A percentile compares a stretch with the other conserved stretches of the same genome.
phyloP scores from a whole-genome alignment of 2,888 invertebrate species.

The Periphyllus acericola region DNA sequence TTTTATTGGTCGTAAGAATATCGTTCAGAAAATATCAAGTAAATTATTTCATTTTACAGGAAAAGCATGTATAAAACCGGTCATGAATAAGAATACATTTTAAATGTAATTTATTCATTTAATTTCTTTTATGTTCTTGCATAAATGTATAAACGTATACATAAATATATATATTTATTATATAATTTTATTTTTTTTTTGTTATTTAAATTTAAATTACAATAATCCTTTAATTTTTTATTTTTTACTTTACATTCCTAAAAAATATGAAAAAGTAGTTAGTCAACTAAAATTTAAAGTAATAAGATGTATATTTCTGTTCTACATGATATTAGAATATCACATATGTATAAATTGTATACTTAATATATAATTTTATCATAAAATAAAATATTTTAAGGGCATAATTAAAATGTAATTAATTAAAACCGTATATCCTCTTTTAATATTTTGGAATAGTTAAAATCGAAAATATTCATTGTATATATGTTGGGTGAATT shows the following conservation, averaged over 20 bases:
- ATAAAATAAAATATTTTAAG: background rate
- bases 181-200: no score
- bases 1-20: background rate
- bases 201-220: background rate
- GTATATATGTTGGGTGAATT: background rate
- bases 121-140: background rate
- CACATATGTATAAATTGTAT: no score
- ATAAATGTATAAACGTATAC: background rate
- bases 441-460: background rate
- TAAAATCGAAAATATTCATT: background rate
- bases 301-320: no score
- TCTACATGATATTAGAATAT: no score
- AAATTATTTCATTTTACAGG: background rate
- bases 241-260: no score
- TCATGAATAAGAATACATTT: background rate
- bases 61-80: background rate
- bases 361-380: no score
- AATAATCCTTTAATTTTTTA: background rate
- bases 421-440: no score
- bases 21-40: background rate
- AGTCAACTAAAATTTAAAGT: no score
- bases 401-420: no score
- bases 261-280: background rate
- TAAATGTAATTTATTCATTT: background rate
- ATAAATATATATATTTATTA: no score